Base-by-base conservation (phyloP, 2,888 invertebrate genomes). In the Drosophila longiperda region DNA sequence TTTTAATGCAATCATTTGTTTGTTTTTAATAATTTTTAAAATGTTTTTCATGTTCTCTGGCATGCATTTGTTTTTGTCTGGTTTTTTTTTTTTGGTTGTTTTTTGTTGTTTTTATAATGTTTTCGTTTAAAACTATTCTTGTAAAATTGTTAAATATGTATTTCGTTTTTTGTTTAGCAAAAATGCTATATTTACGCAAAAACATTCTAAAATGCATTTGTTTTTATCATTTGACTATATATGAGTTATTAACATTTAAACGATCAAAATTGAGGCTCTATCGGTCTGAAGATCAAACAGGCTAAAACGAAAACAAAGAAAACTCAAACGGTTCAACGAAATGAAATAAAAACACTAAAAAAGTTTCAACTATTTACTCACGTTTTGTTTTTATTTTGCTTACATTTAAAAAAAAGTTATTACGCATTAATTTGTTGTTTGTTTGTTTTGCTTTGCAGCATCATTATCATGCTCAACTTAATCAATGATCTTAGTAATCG, bases 401-500 rank as follows among this genome's bases (percentile, higher is more conserved):
- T 88, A 87, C 62, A 83, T 75, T 81, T 82, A 85, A 87, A 89
- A 87, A 80, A 86, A 78, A 66, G 73, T 72, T 64, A 75, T 83
- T 87, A 85, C 66, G 79, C 75, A 87, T 69, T 82, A 75, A 78
- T 86, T 87, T 76, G 69, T 83, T 76, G 75, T 72, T 81, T 73
- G 66, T 76, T 77, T 78, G 66, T 73, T 45, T 75, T 86, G 82
- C 73, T 54, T 76, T 73, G 66, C 74, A 66, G 80, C 79, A 72
- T 83, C 62, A 72, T 77, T 67, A 78, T 78, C 59, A 83, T 82
- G 74, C 82, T 82, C 75, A 84, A 86, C 83, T 75, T 86, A 88
- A 80, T 80, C 69, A 88, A 87, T 86, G 86, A 88, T 88, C 87
- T 83, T 88, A 84, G 83, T 86, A 84, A 84, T 72, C 86, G 80